Evolutionary conservation across 2,113 vertebrate genomes (phyloP).

Genomic region (Pandion haliaetus): DNA sequence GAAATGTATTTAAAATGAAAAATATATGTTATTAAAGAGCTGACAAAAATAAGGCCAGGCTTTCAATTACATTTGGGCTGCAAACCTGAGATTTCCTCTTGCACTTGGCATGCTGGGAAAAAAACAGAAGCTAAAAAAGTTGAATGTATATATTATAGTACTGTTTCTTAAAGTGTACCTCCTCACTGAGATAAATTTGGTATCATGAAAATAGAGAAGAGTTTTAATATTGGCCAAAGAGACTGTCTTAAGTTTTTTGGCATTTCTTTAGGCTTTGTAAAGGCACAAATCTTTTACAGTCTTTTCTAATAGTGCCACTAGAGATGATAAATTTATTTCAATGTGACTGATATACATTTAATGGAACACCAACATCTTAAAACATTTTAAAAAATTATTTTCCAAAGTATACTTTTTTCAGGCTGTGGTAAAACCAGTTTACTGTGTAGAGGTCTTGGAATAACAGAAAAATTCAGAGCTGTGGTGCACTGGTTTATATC

Average conservation of each 20-base stretch:
- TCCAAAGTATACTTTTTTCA: neutral
- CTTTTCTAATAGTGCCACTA: neutral
- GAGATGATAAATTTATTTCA: neutral
- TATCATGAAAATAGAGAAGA: neutral
- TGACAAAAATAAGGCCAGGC: neutral
- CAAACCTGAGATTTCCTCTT: neutral
- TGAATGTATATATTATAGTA: neutral
- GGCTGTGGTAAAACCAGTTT: neutral
- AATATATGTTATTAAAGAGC: neutral
- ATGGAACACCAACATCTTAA: neutral
- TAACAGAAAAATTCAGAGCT: neutral
- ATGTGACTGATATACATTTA: neutral
- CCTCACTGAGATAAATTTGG: neutral
- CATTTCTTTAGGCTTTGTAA: neutral
- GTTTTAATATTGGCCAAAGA: neutral
- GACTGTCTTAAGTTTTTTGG: neutral
- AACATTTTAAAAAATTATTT: neutral
- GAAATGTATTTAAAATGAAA: neutral
- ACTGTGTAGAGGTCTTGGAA: neutral
- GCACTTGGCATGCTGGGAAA: neutral
- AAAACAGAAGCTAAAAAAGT: neutral
- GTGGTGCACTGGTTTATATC: neutral
- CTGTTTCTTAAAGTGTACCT: neutral
- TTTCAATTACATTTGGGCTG: neutral
- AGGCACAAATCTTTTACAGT: neutral